These are phyloP conservation scores for Pseudanteris insignis DNA, from an alignment of 2,888 invertebrate species.

Conservation along the genomic window DNA sequence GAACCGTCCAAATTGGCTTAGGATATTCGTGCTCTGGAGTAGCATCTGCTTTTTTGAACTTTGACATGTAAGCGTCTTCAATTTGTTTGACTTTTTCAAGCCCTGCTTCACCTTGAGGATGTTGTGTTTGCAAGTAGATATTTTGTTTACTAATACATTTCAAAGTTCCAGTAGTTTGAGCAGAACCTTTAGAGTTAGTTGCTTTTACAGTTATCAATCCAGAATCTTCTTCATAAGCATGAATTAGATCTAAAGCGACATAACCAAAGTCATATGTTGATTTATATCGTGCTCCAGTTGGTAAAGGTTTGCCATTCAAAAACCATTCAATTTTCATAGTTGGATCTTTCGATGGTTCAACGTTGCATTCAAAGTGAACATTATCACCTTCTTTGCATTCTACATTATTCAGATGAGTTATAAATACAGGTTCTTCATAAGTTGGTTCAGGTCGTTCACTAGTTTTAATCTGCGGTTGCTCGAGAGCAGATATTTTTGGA, in stretches of 20 bases:
- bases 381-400: conserved; percentile 88
- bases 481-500: conserved; percentile 85
- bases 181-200: conserved; percentile 86
- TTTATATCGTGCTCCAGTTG: conserved; percentile 88
- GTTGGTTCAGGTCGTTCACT: conserved; percentile 79
- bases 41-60: conserved; percentile 75
- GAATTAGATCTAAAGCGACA: conserved; percentile 88
- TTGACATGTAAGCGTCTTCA: conserved; percentile 81
- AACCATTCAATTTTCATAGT: conserved; percentile 94
- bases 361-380: conserved; percentile 90
- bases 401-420: conserved; percentile 89
- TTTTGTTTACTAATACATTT: conserved; percentile 83
- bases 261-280: conserved; percentile 96
- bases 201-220: conserved; percentile 92
- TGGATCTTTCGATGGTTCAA: conserved; percentile 91
- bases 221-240: conserved; percentile 90
- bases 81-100: conserved; percentile 89
- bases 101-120: conserved; percentile 92
- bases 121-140: conserved; percentile 89
- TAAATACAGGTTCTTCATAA: conserved; percentile 88
- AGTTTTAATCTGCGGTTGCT: conserved; percentile 77
- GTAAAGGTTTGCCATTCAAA: conserved; percentile 89
- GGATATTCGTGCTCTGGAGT: conserved; percentile 81
- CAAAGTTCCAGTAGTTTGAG: conserved; percentile 88
- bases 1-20: conserved; percentile 87